Evolutionary conservation across 64 coral and sea anemone genomes (phyloP).

Genomic region (Montipora capricornis): DNA sequence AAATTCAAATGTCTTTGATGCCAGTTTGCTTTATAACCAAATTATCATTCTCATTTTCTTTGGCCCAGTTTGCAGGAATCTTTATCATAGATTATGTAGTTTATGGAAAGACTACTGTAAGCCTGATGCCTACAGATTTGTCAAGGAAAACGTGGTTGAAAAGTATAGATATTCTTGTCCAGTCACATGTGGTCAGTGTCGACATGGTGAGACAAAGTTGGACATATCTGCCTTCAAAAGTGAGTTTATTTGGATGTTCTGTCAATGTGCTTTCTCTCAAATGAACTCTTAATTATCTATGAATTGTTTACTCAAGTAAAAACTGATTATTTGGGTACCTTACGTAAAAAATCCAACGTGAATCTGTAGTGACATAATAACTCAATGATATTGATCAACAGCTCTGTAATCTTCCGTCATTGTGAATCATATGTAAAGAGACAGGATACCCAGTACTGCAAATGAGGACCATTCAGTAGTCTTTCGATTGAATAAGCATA

Average conservation of each 20-base stretch:
- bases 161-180: slow-evolving; percentile 24
- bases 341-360: too few species aligned
- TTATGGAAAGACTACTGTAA: slow-evolving; percentile 19
- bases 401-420: too few species aligned
- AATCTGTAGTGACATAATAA: too few species aligned
- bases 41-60: background rate
- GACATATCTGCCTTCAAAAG: background rate
- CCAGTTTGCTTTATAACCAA: background rate
- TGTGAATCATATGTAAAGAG: too few species aligned
- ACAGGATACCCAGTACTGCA: too few species aligned
- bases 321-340: too few species aligned
- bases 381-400: too few species aligned
- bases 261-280: background rate
- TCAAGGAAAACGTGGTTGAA: slow-evolving; percentile 4
- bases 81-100: background rate
- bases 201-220: background rate
- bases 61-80: slow-evolving; percentile 9
- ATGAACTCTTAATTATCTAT: background rate
- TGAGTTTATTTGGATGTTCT: background rate
- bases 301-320: too few species aligned
- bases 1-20: background rate
- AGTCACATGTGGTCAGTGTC: slow-evolving; percentile 1
- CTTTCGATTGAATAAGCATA: too few species aligned
- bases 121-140: slow-evolving; percentile 10
- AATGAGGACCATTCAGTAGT: too few species aligned